Evolutionary conservation across 2,797 vertebrate genomes (phyloP).

Genomic region (Chaunax sp.): DNA sequence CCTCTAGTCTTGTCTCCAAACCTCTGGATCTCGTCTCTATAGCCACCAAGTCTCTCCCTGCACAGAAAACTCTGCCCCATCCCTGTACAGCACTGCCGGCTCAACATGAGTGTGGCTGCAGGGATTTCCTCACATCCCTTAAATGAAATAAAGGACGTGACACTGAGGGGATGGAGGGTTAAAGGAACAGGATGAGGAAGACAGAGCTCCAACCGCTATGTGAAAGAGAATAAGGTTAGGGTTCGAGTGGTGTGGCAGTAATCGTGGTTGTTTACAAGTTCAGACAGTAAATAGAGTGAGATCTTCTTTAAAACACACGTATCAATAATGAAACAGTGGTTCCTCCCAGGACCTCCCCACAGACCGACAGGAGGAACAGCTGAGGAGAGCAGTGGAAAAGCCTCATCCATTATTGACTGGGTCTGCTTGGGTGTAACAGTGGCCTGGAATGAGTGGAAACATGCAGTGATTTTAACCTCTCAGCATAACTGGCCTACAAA

Average conservation of each 20-base stretch:
- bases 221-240: constrained; percentile 8
- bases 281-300: constrained; percentile 50
- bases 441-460: constrained; percentile 44
- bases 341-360: constrained; percentile 64
- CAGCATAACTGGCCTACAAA: constrained; percentile 52
- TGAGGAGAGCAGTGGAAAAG: constrained; percentile 44
- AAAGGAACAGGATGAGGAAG: constrained; percentile 17
- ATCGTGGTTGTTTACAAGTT: constrained; percentile 55
- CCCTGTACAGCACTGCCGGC: constrained; percentile 56
- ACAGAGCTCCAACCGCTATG: constrained; percentile 15
- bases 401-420: constrained; percentile 80
- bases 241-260: constrained; percentile 12
- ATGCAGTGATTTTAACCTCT: constrained; percentile 31
- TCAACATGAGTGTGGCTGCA: constrained; percentile 35
- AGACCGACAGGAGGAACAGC: constrained; percentile 55
- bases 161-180: not conserved
- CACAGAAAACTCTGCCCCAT: constrained; percentile 33
- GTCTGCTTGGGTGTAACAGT: constrained; percentile 54
- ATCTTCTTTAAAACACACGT: constrained; percentile 56
- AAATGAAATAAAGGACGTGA: not conserved
- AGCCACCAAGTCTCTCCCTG: not conserved
- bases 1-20: constrained; percentile 28
- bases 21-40: constrained; percentile 27
- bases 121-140: constrained; percentile 38
- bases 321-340: constrained; percentile 81